A percentile compares a stretch with the other conserved stretches of the same genome.
Evolutionary conservation across 2,797 vertebrate species (phyloP).

Genomic region (Sardinella longiceps): DNA sequence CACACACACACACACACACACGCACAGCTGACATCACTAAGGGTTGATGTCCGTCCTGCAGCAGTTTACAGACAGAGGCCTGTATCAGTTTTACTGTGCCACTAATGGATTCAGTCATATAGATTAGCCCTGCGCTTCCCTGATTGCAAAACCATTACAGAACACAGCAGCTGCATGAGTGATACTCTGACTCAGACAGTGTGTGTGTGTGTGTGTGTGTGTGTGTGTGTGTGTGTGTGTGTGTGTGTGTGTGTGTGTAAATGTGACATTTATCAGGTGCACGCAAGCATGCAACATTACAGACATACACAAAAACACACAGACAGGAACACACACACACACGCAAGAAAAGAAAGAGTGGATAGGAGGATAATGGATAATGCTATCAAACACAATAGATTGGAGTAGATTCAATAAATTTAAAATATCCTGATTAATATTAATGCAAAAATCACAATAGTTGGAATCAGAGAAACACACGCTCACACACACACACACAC

Average conservation of each 20-base stretch:
- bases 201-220: neutral
- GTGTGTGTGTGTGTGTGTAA: slow-evolving; percentile 4
- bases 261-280: neutral
- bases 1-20: slow-evolving; percentile 7
- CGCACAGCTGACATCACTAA: neutral
- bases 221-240: neutral
- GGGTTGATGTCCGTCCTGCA: neutral
- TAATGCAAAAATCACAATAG: neutral
- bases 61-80: neutral
- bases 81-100: neutral
- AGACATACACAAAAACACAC: neutral
- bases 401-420: neutral
- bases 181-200: neutral
- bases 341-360: neutral
- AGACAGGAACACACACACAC: too few species aligned
- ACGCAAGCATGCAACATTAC: neutral
- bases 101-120: neutral
- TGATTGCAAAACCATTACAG: slow-evolving; percentile 13
- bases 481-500: slow-evolving; percentile 8
- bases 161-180: neutral
- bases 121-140: slow-evolving; percentile 11
- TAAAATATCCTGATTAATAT: neutral
- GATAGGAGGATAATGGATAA: too few species aligned
- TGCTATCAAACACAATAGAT: neutral
- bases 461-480: neutral